Conservation (phyloP, 2,113 vertebrate genomes). For the Uria lomvia region DNA sequence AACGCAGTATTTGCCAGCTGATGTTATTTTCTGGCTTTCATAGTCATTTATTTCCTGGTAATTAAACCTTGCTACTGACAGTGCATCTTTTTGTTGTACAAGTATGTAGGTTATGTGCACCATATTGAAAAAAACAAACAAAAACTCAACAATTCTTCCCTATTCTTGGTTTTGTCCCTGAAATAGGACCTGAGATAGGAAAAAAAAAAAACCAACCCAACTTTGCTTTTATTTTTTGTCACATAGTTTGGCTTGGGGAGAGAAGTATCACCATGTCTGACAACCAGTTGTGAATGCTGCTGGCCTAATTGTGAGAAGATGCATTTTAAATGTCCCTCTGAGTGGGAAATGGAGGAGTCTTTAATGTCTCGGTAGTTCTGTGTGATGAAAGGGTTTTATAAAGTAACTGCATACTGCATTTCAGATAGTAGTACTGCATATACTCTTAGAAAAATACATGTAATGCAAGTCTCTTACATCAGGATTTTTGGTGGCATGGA, state of each 20-base stretch:
- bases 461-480: neutral
- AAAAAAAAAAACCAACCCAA: too few relatives aligned
- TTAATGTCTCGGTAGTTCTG: neutral
- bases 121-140: neutral
- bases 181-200: neutral
- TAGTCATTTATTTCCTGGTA: neutral
- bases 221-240: neutral
- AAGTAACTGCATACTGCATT: neutral
- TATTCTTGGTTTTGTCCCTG: neutral
- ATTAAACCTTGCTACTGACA: neutral
- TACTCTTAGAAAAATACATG: neutral
- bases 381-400: neutral
- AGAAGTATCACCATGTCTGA: neutral
- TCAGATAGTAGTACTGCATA: neutral
- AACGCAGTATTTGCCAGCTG: neutral
- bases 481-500: neutral
- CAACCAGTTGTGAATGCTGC: neutral
- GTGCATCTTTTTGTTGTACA: neutral
- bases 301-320: neutral
- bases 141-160: rapidly evolving
- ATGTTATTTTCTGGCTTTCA: neutral
- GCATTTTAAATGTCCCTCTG: neutral
- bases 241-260: neutral
- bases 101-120: neutral
- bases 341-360: neutral